A percentile compares a stretch with the other conserved stretches of the same genome.
These are phyloP conservation scores for Desmophyllum pertusum DNA, from an alignment of 92 coral and sea anemone genomes.

Conservation along the genomic window DNA sequence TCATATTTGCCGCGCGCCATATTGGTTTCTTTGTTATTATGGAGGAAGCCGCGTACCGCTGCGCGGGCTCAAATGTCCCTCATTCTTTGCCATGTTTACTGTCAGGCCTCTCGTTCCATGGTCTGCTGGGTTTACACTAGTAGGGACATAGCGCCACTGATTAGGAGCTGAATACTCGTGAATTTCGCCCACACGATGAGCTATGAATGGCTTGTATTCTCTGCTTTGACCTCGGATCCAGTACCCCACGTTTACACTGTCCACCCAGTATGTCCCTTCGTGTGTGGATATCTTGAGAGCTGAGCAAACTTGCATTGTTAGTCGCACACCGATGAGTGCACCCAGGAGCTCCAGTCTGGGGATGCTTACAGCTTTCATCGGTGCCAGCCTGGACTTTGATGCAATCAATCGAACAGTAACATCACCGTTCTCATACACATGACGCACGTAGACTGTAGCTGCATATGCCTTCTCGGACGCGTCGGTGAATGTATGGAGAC, in stretches of 20 bases:
- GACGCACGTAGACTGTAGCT: slow-evolving; percentile 40
- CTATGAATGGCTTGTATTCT: too few relatives aligned
- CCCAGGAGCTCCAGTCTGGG: slow-evolving; percentile 59
- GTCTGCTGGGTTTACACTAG: slow-evolving; percentile 73
- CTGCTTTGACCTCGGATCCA: slow-evolving; percentile 50
- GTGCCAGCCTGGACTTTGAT: slow-evolving; percentile 67
- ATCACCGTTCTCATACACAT: slow-evolving; percentile 39
- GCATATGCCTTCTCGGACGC: slow-evolving; percentile 68
- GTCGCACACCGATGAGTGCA: slow-evolving; percentile 42
- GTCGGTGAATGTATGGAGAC: slow-evolving; percentile 58
- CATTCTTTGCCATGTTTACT: too few relatives aligned
- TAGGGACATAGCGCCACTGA: slow-evolving; percentile 68
- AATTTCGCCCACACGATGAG: slow-evolving; percentile 51
- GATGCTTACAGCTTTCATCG: slow-evolving; percentile 66
- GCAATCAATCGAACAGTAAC: slow-evolving; percentile 43
- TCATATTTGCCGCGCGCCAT: too few relatives aligned
- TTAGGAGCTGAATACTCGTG: slow-evolving; percentile 58
- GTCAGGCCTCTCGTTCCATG: slow-evolving; percentile 52
- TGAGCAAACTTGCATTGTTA: slow-evolving; percentile 44
- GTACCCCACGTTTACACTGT: slow-evolving; percentile 42
- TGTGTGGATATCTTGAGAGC: slow-evolving; percentile 32
- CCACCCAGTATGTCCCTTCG: slow-evolving; percentile 50
- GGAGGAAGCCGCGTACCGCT: too few relatives aligned
- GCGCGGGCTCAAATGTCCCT: too few relatives aligned
- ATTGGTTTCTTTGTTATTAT: too few relatives aligned